These are phyloP conservation scores for Tricholauxania praeusta DNA, from an alignment of 2,888 invertebrate species.

Conservation along the genomic window DNA sequence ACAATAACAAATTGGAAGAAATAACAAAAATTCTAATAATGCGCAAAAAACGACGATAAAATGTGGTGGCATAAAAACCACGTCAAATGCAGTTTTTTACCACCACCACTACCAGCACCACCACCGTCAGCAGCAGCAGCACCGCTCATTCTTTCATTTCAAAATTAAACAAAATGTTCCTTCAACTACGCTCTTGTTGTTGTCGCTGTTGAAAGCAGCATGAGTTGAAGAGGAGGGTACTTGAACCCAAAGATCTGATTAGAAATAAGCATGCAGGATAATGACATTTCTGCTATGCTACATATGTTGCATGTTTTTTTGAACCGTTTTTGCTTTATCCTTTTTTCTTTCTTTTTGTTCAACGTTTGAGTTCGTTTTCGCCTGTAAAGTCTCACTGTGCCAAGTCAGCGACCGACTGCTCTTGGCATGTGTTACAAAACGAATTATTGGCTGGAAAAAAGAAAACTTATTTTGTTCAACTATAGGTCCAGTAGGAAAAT, in stretches of 20 bases:
- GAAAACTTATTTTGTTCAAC: too few relatives aligned
- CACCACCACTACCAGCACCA: not conserved
- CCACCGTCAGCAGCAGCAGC: too few relatives aligned
- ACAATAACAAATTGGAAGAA: not conserved
- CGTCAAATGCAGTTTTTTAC: not conserved
- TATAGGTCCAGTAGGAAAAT: too few relatives aligned
- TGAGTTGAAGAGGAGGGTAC: not conserved
- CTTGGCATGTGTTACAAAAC: too few relatives aligned
- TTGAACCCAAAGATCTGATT: not conserved
- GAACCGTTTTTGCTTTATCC: too few relatives aligned
- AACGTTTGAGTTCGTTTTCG: not conserved
- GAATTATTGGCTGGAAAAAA: too few relatives aligned
- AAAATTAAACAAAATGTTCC: not conserved
- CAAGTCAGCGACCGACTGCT: slow-evolving; percentile 10
- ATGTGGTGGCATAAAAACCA: slow-evolving; percentile 5
- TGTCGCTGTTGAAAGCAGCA: too few relatives aligned
- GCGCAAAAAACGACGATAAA: not conserved
- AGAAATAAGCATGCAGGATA: slow-evolving; percentile 5
- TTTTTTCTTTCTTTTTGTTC: not conserved
- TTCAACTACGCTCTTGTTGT: too few relatives aligned
- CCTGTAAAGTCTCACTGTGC: not conserved
- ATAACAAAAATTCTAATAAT: slow-evolving; percentile 4
- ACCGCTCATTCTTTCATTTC: slow-evolving; percentile 5
- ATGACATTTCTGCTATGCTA: not conserved
- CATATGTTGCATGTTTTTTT: too few relatives aligned